Base-by-base conservation (phyloP, 2,797 vertebrate genomes). In the Chelon auratus region DNA sequence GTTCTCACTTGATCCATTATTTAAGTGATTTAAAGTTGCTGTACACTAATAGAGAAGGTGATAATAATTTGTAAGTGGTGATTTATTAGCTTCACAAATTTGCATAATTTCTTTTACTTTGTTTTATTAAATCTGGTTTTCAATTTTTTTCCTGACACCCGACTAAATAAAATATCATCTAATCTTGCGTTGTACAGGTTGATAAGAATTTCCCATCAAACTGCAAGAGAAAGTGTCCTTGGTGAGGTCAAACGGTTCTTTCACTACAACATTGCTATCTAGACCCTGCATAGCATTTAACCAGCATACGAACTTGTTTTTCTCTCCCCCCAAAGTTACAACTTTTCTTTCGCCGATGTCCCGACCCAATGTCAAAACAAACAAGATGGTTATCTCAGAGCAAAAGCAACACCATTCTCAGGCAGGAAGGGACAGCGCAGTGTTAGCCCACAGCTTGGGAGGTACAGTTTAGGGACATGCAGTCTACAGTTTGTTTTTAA, bases 341-440 rank as follows among this genome's bases (percentile, higher is more conserved):
- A 66, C 56, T 73, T 67, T 84, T 68, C 76, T 89, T 84, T 77
- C 54, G 52, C 57, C 51, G 37, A 68, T 56, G 62, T 80, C 75
- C 70, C 10, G 24, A 75, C 59, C 68, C 51, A 50, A 47, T 33
- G 45, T 79, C 75, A 78, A 85, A 84, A 86, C 68, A 87, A 86
- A 85, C 63, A 77, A 59, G 60, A 42, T 8, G 0, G 73, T 81
- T 70, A 80, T 82, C 78, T 78, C 60, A 17, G 33, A 56, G 80
- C 62, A 77, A 73, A 82, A 77, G 75, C 68, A 77, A 75, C 36
- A 68, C 52, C 24, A 59, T 68, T 78, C 74, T 84, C 80, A 75
- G 75, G 60, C 68, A 37, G 58, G 17, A 8, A 68, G 43, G 45
- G 40, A 58, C 43, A 61, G 62, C 17, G 10, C 18, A 54, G 62